A percentile compares a stretch with the other conserved stretches of the same genome.
These are phyloP conservation scores for Edolisoma coerulescens DNA, from an alignment of 2,113 vertebrate genomes.

Conservation along the genomic window DNA sequence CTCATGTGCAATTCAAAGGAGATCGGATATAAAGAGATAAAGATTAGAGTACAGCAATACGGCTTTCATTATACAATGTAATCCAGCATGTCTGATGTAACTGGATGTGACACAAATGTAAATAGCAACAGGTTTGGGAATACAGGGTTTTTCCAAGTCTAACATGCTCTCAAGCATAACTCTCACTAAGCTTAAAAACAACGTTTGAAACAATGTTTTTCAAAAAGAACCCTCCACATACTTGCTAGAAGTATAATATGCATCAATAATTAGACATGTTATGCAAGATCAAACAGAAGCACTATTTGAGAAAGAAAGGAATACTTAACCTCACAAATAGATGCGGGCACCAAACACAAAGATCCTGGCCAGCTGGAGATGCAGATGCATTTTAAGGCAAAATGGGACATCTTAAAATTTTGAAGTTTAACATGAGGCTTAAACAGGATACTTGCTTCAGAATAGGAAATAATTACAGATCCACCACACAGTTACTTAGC, in stretches of 20 bases:
- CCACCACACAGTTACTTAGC: not conserved
- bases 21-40: constrained; percentile 64
- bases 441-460: not conserved
- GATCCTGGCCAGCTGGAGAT: not conserved
- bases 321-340: not conserved
- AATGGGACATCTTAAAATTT: not conserved
- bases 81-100: constrained; percentile 53
- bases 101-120: constrained; percentile 38
- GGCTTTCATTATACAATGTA: constrained; percentile 55
- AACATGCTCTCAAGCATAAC: not conserved
- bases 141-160: not conserved
- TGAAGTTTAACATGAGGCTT: not conserved
- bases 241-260: not conserved
- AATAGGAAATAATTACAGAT: not conserved
- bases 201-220: not conserved
- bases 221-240: not conserved
- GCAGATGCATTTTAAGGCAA: not conserved
- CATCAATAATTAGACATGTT: not conserved
- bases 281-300: not conserved
- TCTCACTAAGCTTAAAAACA: not conserved
- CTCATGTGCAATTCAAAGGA: constrained; percentile 51
- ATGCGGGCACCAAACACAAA: not conserved
- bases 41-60: constrained; percentile 60
- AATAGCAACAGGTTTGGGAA: constrained; percentile 50
- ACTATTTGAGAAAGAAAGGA: not conserved